phyloP scores from a whole-genome alignment of 2,113 vertebrate genomes.

The Aviceda subcristata region DNA sequence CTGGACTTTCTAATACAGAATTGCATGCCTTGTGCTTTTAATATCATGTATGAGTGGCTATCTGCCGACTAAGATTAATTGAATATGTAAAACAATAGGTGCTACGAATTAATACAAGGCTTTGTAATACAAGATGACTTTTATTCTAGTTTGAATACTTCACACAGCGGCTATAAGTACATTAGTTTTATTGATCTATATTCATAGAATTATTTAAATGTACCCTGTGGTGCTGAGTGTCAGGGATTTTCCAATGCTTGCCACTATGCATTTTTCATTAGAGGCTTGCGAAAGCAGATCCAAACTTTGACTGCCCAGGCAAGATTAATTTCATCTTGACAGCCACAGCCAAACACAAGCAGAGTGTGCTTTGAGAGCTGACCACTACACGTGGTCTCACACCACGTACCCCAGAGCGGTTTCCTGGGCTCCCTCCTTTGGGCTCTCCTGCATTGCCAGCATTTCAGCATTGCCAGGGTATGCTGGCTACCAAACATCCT shows the following conservation, averaged over 20 bases:
- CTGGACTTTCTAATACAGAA: slow-evolving; percentile 15
- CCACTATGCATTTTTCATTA: slow-evolving; percentile 78
- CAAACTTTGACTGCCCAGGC: slow-evolving; percentile 72
- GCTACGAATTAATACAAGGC: slow-evolving; percentile 71
- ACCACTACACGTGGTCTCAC: background rate
- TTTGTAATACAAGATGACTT: slow-evolving; percentile 68
- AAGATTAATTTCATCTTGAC: slow-evolving; percentile 75
- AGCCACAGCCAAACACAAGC: slow-evolving; percentile 33
- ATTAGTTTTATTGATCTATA: slow-evolving; percentile 82
- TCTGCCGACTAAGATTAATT: slow-evolving; percentile 70
- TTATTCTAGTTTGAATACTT: slow-evolving; percentile 70
- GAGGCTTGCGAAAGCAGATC: slow-evolving; percentile 69
- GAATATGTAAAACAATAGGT: slow-evolving; percentile 78
- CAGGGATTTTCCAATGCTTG: slow-evolving; percentile 71
- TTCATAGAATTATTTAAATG: slow-evolving; percentile 80
- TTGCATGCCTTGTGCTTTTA: slow-evolving; percentile 42
- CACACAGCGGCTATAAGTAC: slow-evolving; percentile 72
- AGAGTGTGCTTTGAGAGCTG: slow-evolving; percentile 14
- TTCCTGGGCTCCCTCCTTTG: background rate
- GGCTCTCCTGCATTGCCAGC: background rate
- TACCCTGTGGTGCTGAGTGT: slow-evolving; percentile 74
- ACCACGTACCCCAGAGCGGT: background rate
- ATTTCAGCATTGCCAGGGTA: background rate
- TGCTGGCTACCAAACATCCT: background rate
- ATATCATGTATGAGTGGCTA: slow-evolving; percentile 29